A percentile compares a stretch with the other conserved stretches of the same genome.
Conservation (phyloP, 2,797 vertebrate species). For the Sparus aurata region DNA sequence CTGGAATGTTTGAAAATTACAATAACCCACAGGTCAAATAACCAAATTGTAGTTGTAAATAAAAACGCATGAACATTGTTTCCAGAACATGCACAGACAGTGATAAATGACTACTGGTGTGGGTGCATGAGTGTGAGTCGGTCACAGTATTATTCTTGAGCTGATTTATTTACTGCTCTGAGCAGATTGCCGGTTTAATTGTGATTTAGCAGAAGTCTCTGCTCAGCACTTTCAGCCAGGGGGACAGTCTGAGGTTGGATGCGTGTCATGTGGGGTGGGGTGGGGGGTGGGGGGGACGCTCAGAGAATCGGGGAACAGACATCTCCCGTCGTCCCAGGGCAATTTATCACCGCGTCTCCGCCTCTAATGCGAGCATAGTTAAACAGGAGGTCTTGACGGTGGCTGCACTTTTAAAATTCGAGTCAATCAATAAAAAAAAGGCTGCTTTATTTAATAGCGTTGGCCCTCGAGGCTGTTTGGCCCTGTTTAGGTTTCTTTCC, state of each 20-base stretch:
- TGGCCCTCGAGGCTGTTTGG: conserved; percentile 72
- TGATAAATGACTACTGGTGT: conserved; percentile 57
- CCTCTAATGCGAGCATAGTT: conserved; percentile 72
- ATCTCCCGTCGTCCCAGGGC: conserved; percentile 64
- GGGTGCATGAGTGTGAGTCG: conserved; percentile 18
- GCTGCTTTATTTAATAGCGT: conserved; percentile 75
- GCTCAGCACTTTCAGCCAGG: conserved; percentile 66
- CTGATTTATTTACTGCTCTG: conserved; percentile 64
- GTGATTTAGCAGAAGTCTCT: conserved; percentile 68
- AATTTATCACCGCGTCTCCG: conserved; percentile 69
- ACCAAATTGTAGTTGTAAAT: conserved; percentile 44
- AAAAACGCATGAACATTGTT: conserved; percentile 32
- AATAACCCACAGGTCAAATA: conserved; percentile 37
- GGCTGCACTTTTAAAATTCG: conserved; percentile 77
- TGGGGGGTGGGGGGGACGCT: background rate
- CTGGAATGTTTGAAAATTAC: conserved; percentile 18
- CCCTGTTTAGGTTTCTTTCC: conserved; percentile 68
- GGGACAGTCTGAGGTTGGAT: conserved; percentile 55
- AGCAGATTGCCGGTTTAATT: conserved; percentile 76
- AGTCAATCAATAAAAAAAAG: conserved; percentile 75
- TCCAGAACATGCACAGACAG: conserved; percentile 27
- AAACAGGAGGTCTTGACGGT: conserved; percentile 65
- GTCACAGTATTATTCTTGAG: conserved; percentile 52
- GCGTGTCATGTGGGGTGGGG: conserved; percentile 59
- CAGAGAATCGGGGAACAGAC: conserved; percentile 47